A percentile compares a stretch with the other conserved stretches of the same genome.
Evolutionary conservation across 2,113 vertebrate genomes (phyloP).

Genomic region (Anseranas semipalmata): DNA sequence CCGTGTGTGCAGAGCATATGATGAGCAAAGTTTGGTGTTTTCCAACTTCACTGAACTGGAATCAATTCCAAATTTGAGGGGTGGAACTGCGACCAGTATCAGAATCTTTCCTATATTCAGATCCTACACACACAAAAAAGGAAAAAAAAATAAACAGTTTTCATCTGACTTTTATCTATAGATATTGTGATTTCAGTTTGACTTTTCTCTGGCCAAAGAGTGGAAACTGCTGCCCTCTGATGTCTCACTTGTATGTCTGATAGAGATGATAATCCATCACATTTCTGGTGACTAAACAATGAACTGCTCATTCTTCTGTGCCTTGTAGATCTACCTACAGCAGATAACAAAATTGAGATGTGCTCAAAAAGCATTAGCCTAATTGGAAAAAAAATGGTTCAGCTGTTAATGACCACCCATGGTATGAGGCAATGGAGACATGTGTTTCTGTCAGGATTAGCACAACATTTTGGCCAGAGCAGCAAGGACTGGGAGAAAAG

Average conservation of each 20-base stretch:
- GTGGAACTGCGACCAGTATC: neutral
- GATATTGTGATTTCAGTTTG: neutral
- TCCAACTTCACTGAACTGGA: neutral
- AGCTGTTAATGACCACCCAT: neutral
- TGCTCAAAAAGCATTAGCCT: neutral
- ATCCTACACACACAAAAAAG: neutral
- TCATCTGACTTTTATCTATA: neutral
- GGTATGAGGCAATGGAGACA: neutral
- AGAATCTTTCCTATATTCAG: neutral
- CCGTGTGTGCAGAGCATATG: neutral
- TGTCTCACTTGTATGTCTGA: neutral
- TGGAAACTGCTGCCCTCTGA: neutral
- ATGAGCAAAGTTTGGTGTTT: neutral
- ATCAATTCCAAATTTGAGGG: neutral
- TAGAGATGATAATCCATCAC: neutral
- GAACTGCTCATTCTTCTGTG: neutral
- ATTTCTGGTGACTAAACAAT: neutral
- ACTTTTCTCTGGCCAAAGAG: neutral
- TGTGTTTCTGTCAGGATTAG: neutral
- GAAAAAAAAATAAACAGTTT: neutral
- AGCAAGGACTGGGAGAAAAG: neutral
- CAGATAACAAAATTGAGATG: slow-evolving; percentile 2
- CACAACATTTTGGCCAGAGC: neutral
- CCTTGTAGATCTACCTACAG: neutral
- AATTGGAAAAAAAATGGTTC: rapidly evolving